Evolutionary conservation across 1,140 invertebrate genomes (phyloP), one percentile per base, ranked within the genome.

Genomic region (Pachypeltis micranthus): DNA sequence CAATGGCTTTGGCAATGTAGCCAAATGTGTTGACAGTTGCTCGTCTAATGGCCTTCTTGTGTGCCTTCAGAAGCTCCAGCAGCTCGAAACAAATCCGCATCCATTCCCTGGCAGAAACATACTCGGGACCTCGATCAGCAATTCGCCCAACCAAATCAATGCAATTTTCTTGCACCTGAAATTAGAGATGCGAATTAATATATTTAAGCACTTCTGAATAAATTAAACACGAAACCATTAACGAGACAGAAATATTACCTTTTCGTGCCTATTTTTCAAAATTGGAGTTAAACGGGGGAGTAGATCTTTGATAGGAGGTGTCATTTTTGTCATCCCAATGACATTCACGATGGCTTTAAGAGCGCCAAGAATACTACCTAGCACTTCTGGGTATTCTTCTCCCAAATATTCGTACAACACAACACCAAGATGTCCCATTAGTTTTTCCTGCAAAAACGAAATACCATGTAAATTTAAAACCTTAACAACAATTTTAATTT

Each of bases 261-360:
- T 84, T 69, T 84, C 82, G 60, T 84, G 83, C 68, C 83, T 81
- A 76, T 93, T 94, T 74, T 99, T 99, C 16, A 99, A 79, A 72
- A 99, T 99, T 0, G 97, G 97, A 1, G 97, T 99, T 1, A 99
- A 77, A 66, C 96, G 80, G 0, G 96, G 97, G 23, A 99, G 77
- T 0, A 99, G 78, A 80, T 99, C 97, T 80, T 99, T 99, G 66
- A 99, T 99, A 1, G 96, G 96, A 2, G 97, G 97, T 2, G 94
- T 99, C 96, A 99, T 99, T 80, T 99, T 99, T 0, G 95, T 98
- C 96, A 99, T 99, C 70, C 96, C 96, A 74, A 99, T 99, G 1
- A 99, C 97, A 77, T 98, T 99, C 0, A 99, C 96, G 70, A 99
- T 99, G 0, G 91, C 93, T 78, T 99, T 99, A 0, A 99, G 77